A percentile compares a stretch with the other conserved stretches of the same genome.
These are phyloP conservation scores for Tetragonula carbonaria DNA, from an alignment of 2,888 invertebrate genomes.

Conservation along the genomic window DNA sequence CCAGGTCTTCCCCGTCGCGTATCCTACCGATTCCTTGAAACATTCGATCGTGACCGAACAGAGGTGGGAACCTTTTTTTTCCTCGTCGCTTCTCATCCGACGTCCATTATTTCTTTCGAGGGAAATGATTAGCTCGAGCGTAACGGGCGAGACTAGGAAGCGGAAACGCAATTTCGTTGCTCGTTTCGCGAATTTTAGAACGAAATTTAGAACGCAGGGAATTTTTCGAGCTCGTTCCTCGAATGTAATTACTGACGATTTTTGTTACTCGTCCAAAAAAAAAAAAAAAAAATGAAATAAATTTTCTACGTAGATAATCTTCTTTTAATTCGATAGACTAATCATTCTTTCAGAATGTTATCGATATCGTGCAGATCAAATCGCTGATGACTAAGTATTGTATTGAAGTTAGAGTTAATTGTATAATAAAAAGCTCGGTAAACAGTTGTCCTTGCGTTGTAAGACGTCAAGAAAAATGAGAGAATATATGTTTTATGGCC, in stretches of 20 bases:
- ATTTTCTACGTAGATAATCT: background rate
- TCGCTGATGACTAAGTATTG: too few species aligned
- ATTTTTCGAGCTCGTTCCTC: background rate
- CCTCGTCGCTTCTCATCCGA: constrained; percentile 18
- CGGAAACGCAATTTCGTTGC: constrained; percentile 22
- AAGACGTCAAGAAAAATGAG: too few species aligned
- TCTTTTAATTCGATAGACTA: background rate
- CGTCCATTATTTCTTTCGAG: constrained; percentile 50
- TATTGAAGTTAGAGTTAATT: too few species aligned
- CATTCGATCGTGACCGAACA: constrained; percentile 14
- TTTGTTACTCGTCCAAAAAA: background rate
- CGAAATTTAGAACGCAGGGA: background rate
- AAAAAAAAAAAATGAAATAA: background rate
- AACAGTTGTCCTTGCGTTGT: too few species aligned
- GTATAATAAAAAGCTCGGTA: too few species aligned
- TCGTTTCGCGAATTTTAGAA: constrained; percentile 4
- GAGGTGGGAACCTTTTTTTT: constrained; percentile 12
- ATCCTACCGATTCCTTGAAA: constrained; percentile 46
- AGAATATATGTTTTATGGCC: too few species aligned
- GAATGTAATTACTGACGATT: background rate
- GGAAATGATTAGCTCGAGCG: constrained; percentile 52
- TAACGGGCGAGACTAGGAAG: constrained; percentile 39
- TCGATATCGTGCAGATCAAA: background rate
- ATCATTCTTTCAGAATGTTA: background rate
- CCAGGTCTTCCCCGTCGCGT: constrained; percentile 8